These are phyloP conservation scores for Brotogeris chrysoptera DNA, from an alignment of 2,797 vertebrate genomes.

Conservation along the genomic window DNA sequence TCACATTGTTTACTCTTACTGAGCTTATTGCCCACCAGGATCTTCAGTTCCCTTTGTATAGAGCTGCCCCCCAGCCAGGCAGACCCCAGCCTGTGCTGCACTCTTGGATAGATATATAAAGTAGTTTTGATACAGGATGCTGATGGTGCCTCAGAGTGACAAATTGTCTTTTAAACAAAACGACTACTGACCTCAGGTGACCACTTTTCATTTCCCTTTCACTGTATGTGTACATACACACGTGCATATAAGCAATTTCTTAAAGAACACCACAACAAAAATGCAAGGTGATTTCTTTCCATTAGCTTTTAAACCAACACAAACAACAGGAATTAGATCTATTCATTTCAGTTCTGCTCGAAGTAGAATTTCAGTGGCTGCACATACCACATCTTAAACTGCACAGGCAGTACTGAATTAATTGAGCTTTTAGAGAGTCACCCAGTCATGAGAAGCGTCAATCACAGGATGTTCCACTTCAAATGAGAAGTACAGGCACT, in stretches of 20 bases:
- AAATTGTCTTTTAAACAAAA: slow-evolving; percentile 53
- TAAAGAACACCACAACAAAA: neutral
- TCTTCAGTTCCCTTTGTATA: neutral
- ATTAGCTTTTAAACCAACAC: neutral
- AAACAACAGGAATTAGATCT: neutral
- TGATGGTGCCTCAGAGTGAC: neutral
- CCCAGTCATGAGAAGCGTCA: neutral
- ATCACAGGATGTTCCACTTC: neutral
- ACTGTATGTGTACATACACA: neutral
- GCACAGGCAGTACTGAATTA: neutral
- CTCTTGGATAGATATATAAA: neutral
- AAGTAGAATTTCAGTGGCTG: neutral
- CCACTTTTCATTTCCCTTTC: neutral
- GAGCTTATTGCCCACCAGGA: neutral
- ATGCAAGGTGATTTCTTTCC: neutral
- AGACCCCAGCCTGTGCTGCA: neutral
- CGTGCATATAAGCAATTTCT: neutral
- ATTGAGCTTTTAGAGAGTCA: neutral
- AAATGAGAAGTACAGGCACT: neutral
- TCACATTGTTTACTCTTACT: neutral
- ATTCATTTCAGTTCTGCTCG: neutral
- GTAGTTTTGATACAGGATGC: neutral
- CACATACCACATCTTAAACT: neutral
- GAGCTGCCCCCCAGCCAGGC: neutral
- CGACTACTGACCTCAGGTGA: neutral